Percentiles rank a stretch among this genome's conserved stretches.
These are phyloP conservation scores for Cecidostiba fungosa DNA, from an alignment of 2,888 invertebrate species.

Conservation along the genomic window DNA sequence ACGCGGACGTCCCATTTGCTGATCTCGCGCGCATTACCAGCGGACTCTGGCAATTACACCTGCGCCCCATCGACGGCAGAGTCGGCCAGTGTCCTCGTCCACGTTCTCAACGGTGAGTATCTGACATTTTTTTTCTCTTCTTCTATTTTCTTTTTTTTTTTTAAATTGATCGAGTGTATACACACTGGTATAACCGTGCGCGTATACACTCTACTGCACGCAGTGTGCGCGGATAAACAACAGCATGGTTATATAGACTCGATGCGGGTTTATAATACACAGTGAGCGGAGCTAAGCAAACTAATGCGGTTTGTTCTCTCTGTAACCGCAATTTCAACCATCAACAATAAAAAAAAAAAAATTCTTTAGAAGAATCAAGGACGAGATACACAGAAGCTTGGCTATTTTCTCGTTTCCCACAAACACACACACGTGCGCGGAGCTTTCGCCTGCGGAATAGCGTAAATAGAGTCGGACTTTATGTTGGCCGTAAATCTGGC, in stretches of 20 bases:
- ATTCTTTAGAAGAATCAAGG: neutral
- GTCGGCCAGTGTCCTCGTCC: constrained; percentile 91
- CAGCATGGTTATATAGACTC: neutral
- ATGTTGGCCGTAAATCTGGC: constrained; percentile 69
- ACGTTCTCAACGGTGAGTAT: constrained; percentile 89
- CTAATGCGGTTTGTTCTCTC: neutral
- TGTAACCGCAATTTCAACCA: neutral
- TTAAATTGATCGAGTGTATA: neutral
- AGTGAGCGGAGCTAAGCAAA: neutral
- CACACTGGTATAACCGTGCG: neutral
- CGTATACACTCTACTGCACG: neutral
- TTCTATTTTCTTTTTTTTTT: neutral
- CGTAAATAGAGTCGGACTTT: constrained; percentile 65
- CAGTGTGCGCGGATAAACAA: neutral
- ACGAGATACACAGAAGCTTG: neutral
- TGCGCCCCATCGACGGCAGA: constrained; percentile 85
- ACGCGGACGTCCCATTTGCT: constrained; percentile 81
- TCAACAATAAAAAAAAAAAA: neutral
- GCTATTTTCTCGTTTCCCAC: constrained; percentile 15
- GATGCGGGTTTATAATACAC: neutral
- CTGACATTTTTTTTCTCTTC: neutral
- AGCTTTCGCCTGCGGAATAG: constrained; percentile 36
- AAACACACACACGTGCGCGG: neutral
- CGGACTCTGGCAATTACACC: constrained; percentile 86
- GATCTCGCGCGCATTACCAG: constrained; percentile 84